These are phyloP conservation scores for Synergus itoensis DNA, from an alignment of 2,888 invertebrate genomes.

Conservation along the genomic window DNA sequence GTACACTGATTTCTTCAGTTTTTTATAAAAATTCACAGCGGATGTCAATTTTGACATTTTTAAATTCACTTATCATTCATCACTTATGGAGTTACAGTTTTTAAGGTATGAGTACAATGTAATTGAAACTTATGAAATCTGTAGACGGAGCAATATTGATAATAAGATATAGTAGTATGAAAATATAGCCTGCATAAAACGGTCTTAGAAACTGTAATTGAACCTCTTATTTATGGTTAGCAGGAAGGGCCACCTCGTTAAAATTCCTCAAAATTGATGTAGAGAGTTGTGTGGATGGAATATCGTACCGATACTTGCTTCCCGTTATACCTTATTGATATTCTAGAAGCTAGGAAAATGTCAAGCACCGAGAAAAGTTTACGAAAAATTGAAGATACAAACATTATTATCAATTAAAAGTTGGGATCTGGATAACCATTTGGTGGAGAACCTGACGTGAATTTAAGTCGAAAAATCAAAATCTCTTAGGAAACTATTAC, in stretches of 20 bases:
- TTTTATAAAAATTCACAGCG: no score
- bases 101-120: background rate
- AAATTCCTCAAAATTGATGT: slow-evolving; percentile 6
- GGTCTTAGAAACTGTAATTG: background rate
- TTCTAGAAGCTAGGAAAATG: background rate
- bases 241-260: background rate
- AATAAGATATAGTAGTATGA: background rate
- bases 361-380: slow-evolving; percentile 19
- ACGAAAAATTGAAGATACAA: background rate
- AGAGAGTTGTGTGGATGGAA: background rate
- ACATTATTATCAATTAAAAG: slow-evolving; percentile 20
- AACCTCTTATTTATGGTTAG: background rate
- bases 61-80: no score
- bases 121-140: background rate
- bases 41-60: no score
- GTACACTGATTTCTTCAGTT: no score
- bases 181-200: background rate
- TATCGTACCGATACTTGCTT: background rate
- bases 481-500: background rate
- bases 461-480: background rate
- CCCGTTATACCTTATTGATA: background rate
- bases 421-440: slow-evolving; percentile 4
- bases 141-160: background rate
- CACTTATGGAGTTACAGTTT: no score
- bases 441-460: background rate